A percentile compares a stretch with the other conserved stretches of the same genome.
Conservation (phyloP, 2,888 invertebrate genomes). For the Sminthurides aquaticus region DNA sequence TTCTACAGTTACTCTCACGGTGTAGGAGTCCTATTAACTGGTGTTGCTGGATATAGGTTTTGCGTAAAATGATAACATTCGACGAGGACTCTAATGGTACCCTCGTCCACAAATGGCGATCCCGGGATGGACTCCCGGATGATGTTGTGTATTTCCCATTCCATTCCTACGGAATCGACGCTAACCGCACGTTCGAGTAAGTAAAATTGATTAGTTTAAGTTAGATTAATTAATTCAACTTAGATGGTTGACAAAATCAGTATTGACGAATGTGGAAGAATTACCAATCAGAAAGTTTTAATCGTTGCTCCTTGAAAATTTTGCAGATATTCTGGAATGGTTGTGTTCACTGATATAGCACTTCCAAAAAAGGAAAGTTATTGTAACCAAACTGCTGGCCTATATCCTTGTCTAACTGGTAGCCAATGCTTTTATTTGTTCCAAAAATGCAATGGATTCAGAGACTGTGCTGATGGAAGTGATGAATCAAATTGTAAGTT, state of each 20-base stretch:
- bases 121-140: constrained; percentile 76
- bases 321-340: constrained; percentile 62
- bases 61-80: constrained; percentile 78
- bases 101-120: constrained; percentile 72
- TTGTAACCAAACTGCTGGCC: constrained; percentile 67
- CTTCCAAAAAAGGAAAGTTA: constrained; percentile 60
- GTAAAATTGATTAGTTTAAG: constrained; percentile 30
- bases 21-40: neutral
- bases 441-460: constrained; percentile 66
- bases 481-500: constrained; percentile 70
- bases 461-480: constrained; percentile 74
- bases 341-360: constrained; percentile 83
- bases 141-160: constrained; percentile 79
- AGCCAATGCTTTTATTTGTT: constrained; percentile 68
- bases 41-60: constrained; percentile 53
- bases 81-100: constrained; percentile 80
- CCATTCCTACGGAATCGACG: constrained; percentile 84
- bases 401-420: constrained; percentile 66
- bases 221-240: too few relatives aligned
- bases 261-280: too few relatives aligned
- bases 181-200: constrained; percentile 84
- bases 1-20: neutral
- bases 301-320: too few relatives aligned
- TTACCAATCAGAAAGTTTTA: too few relatives aligned
- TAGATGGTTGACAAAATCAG: too few relatives aligned